These are phyloP conservation scores for Apteryx mantelli DNA, from an alignment of 2,113 vertebrate genomes.

Conservation along the genomic window DNA sequence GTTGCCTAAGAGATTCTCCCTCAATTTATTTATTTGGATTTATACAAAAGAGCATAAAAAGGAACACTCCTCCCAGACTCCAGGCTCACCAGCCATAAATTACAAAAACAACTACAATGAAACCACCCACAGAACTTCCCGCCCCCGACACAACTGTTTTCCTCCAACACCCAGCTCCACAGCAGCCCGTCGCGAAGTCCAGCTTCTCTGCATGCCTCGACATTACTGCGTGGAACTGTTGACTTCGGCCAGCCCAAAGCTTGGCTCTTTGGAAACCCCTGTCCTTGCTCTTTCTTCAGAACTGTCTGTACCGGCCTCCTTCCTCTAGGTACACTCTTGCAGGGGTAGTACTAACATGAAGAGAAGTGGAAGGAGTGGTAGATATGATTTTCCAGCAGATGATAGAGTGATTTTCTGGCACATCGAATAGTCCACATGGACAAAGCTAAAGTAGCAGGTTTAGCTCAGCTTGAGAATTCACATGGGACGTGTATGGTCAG, in stretches of 20 bases:
- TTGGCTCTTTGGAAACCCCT: background rate
- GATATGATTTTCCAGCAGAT: background rate
- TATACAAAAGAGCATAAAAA: slow-evolving; percentile 70
- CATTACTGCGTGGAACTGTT: background rate
- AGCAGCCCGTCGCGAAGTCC: background rate
- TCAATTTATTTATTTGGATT: slow-evolving; percentile 72
- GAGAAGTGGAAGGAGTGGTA: background rate
- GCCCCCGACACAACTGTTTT: background rate
- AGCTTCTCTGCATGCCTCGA: background rate
- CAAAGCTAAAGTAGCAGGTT: background rate
- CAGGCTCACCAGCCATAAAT: slow-evolving; percentile 68
- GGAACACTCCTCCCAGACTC: slow-evolving; percentile 65
- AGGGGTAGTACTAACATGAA: background rate
- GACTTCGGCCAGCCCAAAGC: background rate
- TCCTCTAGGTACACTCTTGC: background rate
- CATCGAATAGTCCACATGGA: background rate
- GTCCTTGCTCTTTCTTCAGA: background rate
- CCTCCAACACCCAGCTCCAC: background rate
- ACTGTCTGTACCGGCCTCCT: background rate
- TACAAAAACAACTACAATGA: slow-evolving; percentile 63
- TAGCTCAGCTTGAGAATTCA: background rate
- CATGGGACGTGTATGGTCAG: accelerated
- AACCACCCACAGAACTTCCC: slow-evolving; percentile 63
- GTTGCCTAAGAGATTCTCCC: slow-evolving; percentile 67
- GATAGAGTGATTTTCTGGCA: accelerated